Evolutionary conservation across 2,888 invertebrate species (phyloP).

Genomic region (Melinopterus prodromus): DNA sequence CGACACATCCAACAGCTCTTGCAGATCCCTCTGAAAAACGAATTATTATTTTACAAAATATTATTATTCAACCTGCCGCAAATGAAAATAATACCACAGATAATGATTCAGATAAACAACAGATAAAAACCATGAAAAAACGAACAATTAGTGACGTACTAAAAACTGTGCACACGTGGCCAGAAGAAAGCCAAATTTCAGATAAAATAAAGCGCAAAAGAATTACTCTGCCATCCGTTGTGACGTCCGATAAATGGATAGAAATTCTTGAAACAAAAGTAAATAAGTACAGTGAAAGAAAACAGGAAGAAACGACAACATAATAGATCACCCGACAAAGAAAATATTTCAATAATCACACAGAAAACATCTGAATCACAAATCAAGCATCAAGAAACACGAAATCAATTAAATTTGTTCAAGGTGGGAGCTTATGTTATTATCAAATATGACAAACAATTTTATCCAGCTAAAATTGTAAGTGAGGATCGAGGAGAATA

Average conservation of each 20-base stretch:
- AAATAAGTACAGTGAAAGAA: neutral
- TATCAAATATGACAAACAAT: conserved; percentile 4
- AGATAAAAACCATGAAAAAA: neutral
- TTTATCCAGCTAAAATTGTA: conserved; percentile 19
- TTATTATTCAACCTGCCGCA: neutral
- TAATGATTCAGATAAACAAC: conserved; percentile 7
- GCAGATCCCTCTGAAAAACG: conserved; percentile 5
- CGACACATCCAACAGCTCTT: neutral
- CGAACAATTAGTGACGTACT: conserved; percentile 9
- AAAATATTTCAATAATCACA: conserved; percentile 9
- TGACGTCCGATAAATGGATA: conserved; percentile 18
- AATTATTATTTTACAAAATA: neutral
- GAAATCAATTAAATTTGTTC: conserved; percentile 12
- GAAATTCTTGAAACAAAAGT: conserved; percentile 9
- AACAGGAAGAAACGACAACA: neutral
- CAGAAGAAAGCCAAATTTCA: conserved; percentile 9
- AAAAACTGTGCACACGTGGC: conserved; percentile 5
- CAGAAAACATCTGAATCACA: neutral
- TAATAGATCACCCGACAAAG: conserved; percentile 5
- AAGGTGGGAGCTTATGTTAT: conserved; percentile 6
- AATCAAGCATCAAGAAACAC: neutral
- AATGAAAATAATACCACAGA: neutral
- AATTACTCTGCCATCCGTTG: conserved; percentile 12
- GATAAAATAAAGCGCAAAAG: conserved; percentile 13
- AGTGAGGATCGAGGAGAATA: conserved; percentile 13